A percentile compares a stretch with the other conserved stretches of the same genome.
Conservation (phyloP, 2,888 invertebrate genomes). For the Plemyria rubiginata region DNA sequence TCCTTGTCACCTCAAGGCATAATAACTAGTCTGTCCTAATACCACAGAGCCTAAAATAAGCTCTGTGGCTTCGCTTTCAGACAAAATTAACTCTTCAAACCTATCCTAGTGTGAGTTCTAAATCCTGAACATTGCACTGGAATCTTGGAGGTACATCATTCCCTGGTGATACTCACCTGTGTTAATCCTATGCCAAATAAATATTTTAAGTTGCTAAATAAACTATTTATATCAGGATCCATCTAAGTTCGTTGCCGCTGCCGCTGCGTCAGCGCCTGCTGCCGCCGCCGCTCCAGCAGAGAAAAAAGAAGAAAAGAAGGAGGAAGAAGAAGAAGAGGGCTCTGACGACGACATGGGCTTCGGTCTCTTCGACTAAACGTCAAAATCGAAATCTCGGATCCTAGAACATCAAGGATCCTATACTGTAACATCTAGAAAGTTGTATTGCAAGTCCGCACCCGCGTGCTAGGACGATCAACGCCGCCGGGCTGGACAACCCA, state of each 20-base stretch:
- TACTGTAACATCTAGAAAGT: constrained; percentile 9
- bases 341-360: constrained; percentile 99
- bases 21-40: constrained; percentile 61
- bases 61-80: constrained; percentile 69
- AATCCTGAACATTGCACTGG: constrained; percentile 61
- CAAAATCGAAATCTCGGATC: constrained; percentile 30
- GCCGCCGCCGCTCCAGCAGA: constrained; percentile 86
- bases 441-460: constrained; percentile 51
- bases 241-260: constrained; percentile 92
- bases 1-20: neutral
- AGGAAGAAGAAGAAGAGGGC: constrained; percentile 92
- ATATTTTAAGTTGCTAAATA: constrained; percentile 1
- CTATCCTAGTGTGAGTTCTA: constrained; percentile 68
- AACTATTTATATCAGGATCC: constrained; percentile 90
- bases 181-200: neutral
- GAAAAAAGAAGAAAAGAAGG: constrained; percentile 89
- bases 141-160: constrained; percentile 63
- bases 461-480: constrained; percentile 51
- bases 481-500: constrained; percentile 79
- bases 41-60: constrained; percentile 50
- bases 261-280: constrained; percentile 87
- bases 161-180: neutral
- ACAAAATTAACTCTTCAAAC: constrained; percentile 65
- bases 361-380: constrained; percentile 93
- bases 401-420: constrained; percentile 24